Evolutionary conservation across 35 echinoderm and acorn worm genomes (phyloP), one percentile per base, ranked within the genome.

Genomic region (Ophioderma brevispina): DNA sequence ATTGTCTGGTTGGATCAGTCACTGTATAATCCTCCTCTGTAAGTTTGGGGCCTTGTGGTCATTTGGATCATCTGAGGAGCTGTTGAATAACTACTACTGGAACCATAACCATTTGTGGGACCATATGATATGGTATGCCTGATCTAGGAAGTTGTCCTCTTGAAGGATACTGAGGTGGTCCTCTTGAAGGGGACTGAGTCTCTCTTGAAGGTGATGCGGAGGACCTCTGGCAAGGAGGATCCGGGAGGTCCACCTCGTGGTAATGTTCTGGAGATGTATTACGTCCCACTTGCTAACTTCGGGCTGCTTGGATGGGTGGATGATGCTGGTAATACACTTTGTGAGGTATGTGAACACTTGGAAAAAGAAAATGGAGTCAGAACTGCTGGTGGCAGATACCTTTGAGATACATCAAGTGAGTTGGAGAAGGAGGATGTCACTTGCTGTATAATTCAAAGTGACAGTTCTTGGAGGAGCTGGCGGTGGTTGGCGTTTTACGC

Each of bases 1-100:
- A 77, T 64, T 21, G 90, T 76, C 82, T 78, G 43, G 90, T 85
- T 64, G 90, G 43, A 91, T 91, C 90, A 55, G 77, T 36, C 0
- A 49, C 23, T 41, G 90, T 39, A 55, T 78, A 39, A n/a, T 82
- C 76, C 21, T n/a, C n/a, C n/a, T 84, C 28, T 36, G 87, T 77
- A 63, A 81, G 49, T 18, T 91, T 52, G 36, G 90, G 76, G 56
- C 90, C 33, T 40, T 38, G 90, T 32, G 82, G 76, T 8, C 81
- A 18, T n/a, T n/a, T n/a, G n/a, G n/a, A 76, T 76, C 84, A 18
- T 75, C 42, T 23, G 40, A 42, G 40, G 75, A 55, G 64, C 75
- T 19, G 82, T 18, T 25, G 90, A 78, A 43, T 76, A 63, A 37
- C 59, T 85, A 39, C 80, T 37, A 31, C 40, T 30, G 40, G 76